Evolutionary conservation across 30 jellyfish, hydroid and myxozoan genomes (phyloP), one percentile per base, ranked within the genome.

Genomic region (Calvadosia cruxmelitensis): DNA sequence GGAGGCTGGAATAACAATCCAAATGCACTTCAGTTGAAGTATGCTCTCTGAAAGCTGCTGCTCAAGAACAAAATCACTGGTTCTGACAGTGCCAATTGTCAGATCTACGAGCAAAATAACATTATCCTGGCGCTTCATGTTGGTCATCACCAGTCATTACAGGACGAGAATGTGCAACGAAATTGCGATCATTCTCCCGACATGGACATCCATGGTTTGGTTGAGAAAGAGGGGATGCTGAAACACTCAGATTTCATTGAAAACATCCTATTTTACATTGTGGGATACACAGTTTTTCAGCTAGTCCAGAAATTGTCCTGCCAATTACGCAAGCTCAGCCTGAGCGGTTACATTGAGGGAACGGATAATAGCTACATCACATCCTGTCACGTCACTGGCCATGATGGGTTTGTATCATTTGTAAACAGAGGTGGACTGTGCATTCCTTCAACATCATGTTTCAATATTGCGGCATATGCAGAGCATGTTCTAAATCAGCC

Each of bases 1-100:
- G 66, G 63, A 32, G 88, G 88, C n/a, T 63, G 26, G 34, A 80
- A 73, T 50, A 73, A 66, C 53, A 73, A 73, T 49, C 81, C 88
- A 49, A 33, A 73, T 48, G 72, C 48, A 12, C 63, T 64, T 23
- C 91, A 64, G 42, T 52, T 80, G 20, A 80, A 80, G 61, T 64
- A 51, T 5, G 25, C 77, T 49, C 81, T 50, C 10, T 16, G 61
- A 30, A 67, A 34, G 28, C 20, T 72, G 10, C 68, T 80, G 2
- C 48, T 80, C 63, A 29, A 66, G 50, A 42, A 73, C 57, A 63
- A 83, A 12, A 73, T 73, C 23, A 49, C 74, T 20, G 91, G 31
- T 1, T 80, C 90, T 63, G 66, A 53, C 35, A 34, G 53, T 20
- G 52, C 82, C 66, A 80, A 80, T 73, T 50, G 66, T 66, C 13